Base-by-base conservation (phyloP, 2,113 vertebrate genomes). In the Hippocampus abdominalis region DNA sequence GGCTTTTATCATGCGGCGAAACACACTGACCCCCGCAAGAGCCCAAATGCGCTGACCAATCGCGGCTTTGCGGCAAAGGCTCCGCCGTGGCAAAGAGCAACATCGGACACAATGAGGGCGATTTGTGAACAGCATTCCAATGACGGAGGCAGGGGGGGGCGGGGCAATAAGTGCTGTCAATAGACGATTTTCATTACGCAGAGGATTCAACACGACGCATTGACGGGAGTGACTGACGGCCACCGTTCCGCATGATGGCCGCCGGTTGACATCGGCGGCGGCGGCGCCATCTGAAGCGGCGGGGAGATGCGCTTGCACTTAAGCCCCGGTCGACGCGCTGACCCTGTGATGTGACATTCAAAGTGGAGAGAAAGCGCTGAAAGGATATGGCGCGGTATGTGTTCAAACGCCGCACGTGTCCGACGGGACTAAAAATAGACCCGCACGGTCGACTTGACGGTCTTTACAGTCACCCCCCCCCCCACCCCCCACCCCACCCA, bases 131-230 rank as follows among this genome's bases (percentile, higher is more conserved):
- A 13, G 39, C 64, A 62, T 42, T 62, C 64, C 51, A 62, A 57
- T 39, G 68, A 70, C 27, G 56, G 61, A 71, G 60, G 64, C 63
- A 18, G 27, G 25, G 32, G 25, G 32, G 70, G 25, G 32, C n/a
- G 27, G 70, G 73, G 42, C 27, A 23, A 73, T 62, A 23, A 54
- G 29, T 15, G 10, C 27, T 51, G 68, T 65, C 82, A 73, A 81
- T 84, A 71, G 64, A 84, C 44, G 32, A 9, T 56, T 77, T 76
- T 82, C 32, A 72, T 72, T 75, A 74, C 69, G 42, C 32, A 72
- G 64, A 65, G 29, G 49, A 70, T 71, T 57, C 36, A 51, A 44
- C 57, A 53, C 54, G 15, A 75, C 67, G 23, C 64, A 8, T 21
- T 12, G 39, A 67, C 42, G 49, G 21, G 20, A 25, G n/a, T 6